Percentiles rank a stretch among this genome's conserved stretches.
These are phyloP conservation scores for Oreochromis tanganicae DNA, from an alignment of 2,113 vertebrate species.

Conservation along the genomic window DNA sequence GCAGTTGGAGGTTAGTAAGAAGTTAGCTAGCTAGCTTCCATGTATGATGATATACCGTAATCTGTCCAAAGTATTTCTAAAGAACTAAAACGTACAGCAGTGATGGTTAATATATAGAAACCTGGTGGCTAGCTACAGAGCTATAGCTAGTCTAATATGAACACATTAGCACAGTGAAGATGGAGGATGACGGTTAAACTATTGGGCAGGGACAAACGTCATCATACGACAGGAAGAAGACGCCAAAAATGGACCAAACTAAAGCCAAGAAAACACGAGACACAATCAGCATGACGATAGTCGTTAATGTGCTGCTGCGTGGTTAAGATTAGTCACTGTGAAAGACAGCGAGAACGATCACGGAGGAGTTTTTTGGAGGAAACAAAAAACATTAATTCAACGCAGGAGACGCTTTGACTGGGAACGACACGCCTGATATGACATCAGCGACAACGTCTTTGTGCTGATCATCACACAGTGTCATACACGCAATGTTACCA, in stretches of 20 bases:
- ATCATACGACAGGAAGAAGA: neutral
- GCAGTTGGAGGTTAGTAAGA: neutral
- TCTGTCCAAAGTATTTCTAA: neutral
- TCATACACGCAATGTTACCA: neutral
- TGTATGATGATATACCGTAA: neutral
- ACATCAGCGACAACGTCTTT: neutral
- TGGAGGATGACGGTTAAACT: neutral
- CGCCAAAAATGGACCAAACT: neutral
- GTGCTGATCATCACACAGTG: neutral
- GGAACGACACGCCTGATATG: neutral
- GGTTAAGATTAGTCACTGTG: neutral
- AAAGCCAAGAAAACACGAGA: neutral
- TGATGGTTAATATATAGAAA: neutral
- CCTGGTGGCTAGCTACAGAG: neutral
- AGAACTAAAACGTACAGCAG: neutral
- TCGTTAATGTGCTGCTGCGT: neutral
- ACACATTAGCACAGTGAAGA: neutral
- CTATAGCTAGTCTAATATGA: neutral
- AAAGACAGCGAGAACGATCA: neutral
- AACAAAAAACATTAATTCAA: neutral
- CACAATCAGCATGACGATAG: neutral
- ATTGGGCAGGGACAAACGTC: neutral
- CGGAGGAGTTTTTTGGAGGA: neutral
- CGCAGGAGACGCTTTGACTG: neutral
- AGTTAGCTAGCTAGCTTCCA: neutral